phyloP scores from a whole-genome alignment of 1,140 invertebrate species.

The Palaemon carinicauda region DNA sequence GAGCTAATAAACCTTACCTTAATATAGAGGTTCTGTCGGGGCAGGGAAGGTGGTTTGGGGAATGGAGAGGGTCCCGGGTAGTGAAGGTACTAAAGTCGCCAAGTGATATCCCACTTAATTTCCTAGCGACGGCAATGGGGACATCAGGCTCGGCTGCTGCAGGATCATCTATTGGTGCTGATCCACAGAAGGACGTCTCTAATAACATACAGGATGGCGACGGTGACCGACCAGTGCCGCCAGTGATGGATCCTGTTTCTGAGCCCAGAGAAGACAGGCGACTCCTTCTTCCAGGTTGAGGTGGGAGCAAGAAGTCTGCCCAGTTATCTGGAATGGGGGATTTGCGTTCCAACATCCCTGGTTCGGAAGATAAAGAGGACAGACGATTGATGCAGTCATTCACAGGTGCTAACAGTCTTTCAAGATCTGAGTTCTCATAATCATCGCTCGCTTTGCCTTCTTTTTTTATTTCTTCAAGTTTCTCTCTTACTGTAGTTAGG shows the following conservation, averaged over 20 bases:
- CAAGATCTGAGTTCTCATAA: constrained; percentile 38
- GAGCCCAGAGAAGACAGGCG: constrained; percentile 58
- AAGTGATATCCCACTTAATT: constrained; percentile 58
- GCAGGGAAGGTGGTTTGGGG: constrained; percentile 34
- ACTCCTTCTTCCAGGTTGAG: constrained; percentile 55
- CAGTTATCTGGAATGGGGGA: constrained; percentile 60
- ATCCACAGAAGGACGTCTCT: constrained; percentile 59
- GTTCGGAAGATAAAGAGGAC: constrained; percentile 45
- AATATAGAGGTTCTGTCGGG: constrained; percentile 56
- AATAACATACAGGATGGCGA: constrained; percentile 58
- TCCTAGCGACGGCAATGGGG: constrained; percentile 56
- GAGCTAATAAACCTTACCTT: constrained; percentile 32
- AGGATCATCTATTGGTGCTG: constrained; percentile 58
- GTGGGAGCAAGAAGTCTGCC: constrained; percentile 58
- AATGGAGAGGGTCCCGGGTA: neutral
- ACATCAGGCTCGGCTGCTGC: constrained; percentile 57
- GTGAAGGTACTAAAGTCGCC: constrained; percentile 56
- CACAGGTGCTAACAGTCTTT: constrained; percentile 55
- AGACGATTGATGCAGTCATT: constrained; percentile 58
- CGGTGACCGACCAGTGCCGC: constrained; percentile 51
- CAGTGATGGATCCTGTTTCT: constrained; percentile 55
- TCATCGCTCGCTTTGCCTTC: constrained; percentile 13
- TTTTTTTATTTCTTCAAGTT: constrained; percentile 47
- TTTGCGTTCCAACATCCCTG: constrained; percentile 34
- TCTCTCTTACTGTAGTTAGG: constrained; percentile 37